phyloP scores from a whole-genome alignment of 1,140 invertebrate genomes.

The Adelges cooleyi region DNA sequence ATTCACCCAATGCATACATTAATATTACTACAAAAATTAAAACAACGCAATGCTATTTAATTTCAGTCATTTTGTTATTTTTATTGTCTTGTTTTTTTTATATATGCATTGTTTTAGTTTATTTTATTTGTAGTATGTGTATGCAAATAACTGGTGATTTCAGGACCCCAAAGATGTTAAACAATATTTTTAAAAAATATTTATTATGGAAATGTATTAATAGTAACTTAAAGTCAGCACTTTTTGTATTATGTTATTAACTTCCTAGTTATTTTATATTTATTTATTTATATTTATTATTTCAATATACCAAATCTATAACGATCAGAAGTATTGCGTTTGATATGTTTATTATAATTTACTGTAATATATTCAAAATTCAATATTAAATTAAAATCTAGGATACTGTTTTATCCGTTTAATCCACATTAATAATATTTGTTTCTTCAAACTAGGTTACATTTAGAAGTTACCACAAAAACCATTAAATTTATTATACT shows the following conservation, averaged over 20 bases:
- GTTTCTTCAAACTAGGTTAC: not conserved
- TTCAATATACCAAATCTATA: not conserved
- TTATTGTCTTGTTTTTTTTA: not conserved
- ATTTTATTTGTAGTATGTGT: not conserved
- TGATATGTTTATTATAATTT: not conserved
- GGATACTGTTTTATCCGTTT: no score
- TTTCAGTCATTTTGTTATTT: no score
- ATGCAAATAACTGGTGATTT: not conserved
- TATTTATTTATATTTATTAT: not conserved
- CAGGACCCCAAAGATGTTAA: slow-evolving; percentile 12
- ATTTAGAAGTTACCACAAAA: slow-evolving; percentile 24
- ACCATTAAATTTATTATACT: not conserved
- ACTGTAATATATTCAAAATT: not conserved
- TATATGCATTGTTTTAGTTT: no score
- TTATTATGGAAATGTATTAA: not conserved
- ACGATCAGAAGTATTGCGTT: not conserved
- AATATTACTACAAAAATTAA: no score
- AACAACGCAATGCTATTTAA: no score
- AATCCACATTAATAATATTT: no score
- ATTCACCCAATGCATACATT: no score
- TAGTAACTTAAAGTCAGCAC: not conserved
- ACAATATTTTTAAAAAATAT: not conserved
- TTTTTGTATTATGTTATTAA: slow-evolving; percentile 14
- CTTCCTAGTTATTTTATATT: not conserved
- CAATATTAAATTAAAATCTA: not conserved